Evolutionary conservation across 2,113 vertebrate species (phyloP), one percentile per base, ranked within the genome.

Genomic region (Campylorhamphus procurvoides): DNA sequence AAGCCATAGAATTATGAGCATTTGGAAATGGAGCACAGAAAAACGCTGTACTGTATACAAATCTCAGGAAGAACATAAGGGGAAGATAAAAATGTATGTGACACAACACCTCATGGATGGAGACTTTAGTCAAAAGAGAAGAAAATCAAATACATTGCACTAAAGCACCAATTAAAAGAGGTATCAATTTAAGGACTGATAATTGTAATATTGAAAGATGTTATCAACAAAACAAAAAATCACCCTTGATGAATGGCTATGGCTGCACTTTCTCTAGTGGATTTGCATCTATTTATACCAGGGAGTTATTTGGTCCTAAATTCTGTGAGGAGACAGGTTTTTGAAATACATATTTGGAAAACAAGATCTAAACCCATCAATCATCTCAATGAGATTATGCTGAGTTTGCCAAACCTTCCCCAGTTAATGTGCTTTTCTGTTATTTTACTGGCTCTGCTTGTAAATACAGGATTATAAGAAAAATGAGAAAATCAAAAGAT

Each of bases 381-480:
- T 91, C 39, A 71, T 78, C 33, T 82, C 63, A 69, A n/a, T 63
- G 28, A 85, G 74, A 82, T 90, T 94, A 79, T 58, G 35, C 35
- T 60, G 71, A 31, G 37, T 44, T 87, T 93, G 35, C 66, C 71
- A 82, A 84, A 75, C 35, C 75, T 82, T 82, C 53, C 52, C n/a
- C 37, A 40, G 49, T 60, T 69, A 94, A 85, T 50, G 84, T 84
- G 28, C 47, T 94, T 89, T 87, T 49, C 46, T 75, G 35, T 68
- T 91, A 52, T 52, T 84, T 94, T 56, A 44, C 16, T 64, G 27
- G 37, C 40, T 72, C 39, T 83, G 71, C 66, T 84, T 67, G 84
- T 91, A 93, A 94, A 85, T 56, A 79, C 17, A n/a, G 74, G 74
- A 94, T 87, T 91, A 62, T 27, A 73, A 77, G 80, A 84, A 92